Evolutionary conservation across 2,113 vertebrate species (phyloP).

Genomic region (Pardalotus punctatus): DNA sequence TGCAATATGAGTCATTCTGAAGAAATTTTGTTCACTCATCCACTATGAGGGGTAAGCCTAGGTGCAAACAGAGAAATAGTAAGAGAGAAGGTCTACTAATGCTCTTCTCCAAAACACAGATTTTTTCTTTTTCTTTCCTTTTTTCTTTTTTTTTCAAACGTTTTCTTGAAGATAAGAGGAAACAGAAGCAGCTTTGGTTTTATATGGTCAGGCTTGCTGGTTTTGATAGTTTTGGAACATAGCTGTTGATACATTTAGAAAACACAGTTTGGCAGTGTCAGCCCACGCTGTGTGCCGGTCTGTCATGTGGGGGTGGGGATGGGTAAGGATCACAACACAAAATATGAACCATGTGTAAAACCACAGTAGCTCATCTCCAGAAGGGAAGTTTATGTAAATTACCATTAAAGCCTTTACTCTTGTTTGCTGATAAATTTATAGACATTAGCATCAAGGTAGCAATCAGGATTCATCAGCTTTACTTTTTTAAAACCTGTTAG

Average conservation of each 20-base stretch:
- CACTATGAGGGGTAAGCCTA: neutral
- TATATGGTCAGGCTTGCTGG: neutral
- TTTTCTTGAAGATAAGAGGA: neutral
- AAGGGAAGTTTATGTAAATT: slow-evolving; percentile 15
- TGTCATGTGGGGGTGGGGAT: neutral
- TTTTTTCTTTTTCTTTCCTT: neutral
- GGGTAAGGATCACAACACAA: neutral
- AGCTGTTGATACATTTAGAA: slow-evolving; percentile 7
- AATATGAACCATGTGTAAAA: neutral
- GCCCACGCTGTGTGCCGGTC: neutral
- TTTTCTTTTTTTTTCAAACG: neutral
- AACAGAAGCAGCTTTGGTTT: neutral
- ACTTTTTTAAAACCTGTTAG: slow-evolving; percentile 69
- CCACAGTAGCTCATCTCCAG: neutral
- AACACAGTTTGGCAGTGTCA: neutral
- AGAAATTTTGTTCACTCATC: neutral
- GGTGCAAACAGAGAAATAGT: neutral
- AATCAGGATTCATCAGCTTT: slow-evolving; percentile 65
- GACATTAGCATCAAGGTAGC: slow-evolving; percentile 58
- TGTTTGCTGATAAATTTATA: slow-evolving; percentile 71
- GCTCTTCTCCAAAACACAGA: neutral
- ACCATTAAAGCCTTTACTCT: slow-evolving; percentile 47
- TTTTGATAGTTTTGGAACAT: slow-evolving; percentile 11
- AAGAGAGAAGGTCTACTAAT: neutral
- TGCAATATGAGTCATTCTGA: neutral